phyloP scores from a whole-genome alignment of 2,113 vertebrate genomes.

The Dolichallabes microphthalmus region DNA sequence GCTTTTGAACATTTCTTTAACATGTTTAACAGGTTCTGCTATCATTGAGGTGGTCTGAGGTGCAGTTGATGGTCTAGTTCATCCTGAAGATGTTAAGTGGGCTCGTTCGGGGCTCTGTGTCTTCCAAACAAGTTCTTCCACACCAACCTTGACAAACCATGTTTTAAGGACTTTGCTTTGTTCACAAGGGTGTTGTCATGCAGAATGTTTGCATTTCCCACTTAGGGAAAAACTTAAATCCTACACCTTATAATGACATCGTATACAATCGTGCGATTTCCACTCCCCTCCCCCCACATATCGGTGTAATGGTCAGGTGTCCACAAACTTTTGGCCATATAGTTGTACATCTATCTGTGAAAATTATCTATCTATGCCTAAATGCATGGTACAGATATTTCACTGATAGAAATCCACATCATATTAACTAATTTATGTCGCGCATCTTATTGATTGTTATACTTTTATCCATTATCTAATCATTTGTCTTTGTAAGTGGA shows the following conservation, averaged over 20 bases:
- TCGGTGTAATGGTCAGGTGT: neutral
- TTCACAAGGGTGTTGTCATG: neutral
- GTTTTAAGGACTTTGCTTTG: neutral
- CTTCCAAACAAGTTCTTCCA: neutral
- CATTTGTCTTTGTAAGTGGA: neutral
- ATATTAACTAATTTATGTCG: slow-evolving; percentile 11
- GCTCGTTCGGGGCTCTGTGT: neutral
- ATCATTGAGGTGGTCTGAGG: neutral
- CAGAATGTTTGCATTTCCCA: neutral
- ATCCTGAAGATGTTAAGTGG: neutral
- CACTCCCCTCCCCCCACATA: neutral
- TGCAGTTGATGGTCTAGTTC: neutral
- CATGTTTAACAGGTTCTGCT: neutral
- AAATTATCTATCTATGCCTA: neutral
- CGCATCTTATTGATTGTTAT: neutral
- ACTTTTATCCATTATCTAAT: neutral
- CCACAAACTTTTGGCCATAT: neutral
- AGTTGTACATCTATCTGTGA: neutral
- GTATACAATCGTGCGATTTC: neutral
- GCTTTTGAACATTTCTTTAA: neutral
- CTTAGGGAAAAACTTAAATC: neutral
- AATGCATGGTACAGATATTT: neutral
- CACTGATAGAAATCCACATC: neutral
- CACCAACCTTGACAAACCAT: neutral
- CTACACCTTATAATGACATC: neutral